Percentiles rank a stretch among this genome's conserved stretches.
Conservation (phyloP, 2,113 vertebrate genomes). For the Chloropsis hardwickii region DNA sequence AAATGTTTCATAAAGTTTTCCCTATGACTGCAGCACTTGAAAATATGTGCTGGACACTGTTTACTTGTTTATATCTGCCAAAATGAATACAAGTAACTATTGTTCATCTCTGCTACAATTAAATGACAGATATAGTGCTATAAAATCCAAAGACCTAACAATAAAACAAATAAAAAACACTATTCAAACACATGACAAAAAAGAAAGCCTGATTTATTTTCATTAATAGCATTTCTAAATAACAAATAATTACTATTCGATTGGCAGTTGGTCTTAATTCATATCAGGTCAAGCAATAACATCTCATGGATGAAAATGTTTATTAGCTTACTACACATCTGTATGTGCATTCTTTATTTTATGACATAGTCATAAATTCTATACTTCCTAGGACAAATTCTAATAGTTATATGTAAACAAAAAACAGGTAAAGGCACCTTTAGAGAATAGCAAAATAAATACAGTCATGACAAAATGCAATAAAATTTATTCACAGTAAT, state of each 20-base stretch:
- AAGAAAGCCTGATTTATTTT: conserved; percentile 22
- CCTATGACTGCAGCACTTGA: background rate
- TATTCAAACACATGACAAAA: background rate
- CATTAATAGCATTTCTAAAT: conserved; percentile 15
- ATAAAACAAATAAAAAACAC: background rate
- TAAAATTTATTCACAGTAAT: background rate
- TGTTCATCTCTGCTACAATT: background rate
- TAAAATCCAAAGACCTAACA: conserved; percentile 10
- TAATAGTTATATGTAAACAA: conserved; percentile 13
- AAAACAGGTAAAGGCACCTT: conserved; percentile 14
- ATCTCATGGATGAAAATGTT: conserved; percentile 17
- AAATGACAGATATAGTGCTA: background rate
- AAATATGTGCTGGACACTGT: conserved; percentile 18
- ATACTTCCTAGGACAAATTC: conserved; percentile 8
- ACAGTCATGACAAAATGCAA: background rate
- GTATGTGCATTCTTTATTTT: conserved; percentile 30
- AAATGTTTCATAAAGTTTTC: conserved; percentile 69
- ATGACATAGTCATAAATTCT: conserved; percentile 60
- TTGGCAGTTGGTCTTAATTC: background rate
- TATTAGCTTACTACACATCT: conserved; percentile 1
- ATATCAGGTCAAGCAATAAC: background rate
- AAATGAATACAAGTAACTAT: conserved; percentile 5
- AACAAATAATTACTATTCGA: conserved; percentile 19
- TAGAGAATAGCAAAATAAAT: background rate
- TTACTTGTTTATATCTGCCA: conserved; percentile 20